Base-by-base conservation (phyloP, 2,113 vertebrate genomes). In the Catagonus wagneri region DNA sequence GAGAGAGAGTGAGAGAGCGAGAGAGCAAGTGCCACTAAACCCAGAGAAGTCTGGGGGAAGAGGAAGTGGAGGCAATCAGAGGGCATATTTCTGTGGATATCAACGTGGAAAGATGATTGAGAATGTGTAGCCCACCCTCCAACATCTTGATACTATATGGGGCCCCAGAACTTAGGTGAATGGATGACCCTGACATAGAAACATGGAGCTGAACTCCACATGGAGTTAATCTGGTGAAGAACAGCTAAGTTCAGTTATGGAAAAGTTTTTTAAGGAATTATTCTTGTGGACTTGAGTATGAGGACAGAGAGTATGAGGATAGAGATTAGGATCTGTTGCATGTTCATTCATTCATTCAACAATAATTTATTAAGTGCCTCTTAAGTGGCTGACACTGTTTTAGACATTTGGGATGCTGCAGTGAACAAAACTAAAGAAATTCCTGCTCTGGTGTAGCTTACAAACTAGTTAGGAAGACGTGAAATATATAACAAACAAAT, bases 361-460 rank as follows among this genome's bases (percentile, higher is more conserved):
- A 66, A 58, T 83, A 75, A 85, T 71, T 72, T 88, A 69, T 14
- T 72, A 61, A 80, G 32, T 69, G 29, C 54, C 66, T 89, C 1
- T 61, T 8, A 89, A 84, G 71, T 50, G 54, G 16, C 2, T 81
- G 75, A 25, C 3, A 36, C 69, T 66, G 1, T 32, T 75, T 25
- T 79, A 52, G 25, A n/a, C 27, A 86, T 83, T 72, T 56, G 36
- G 1, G 22, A 74, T 85, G 34, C 27, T 63, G 39, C 80, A 56
- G 36, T 66, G 75, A 79, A 71, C 22, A 79, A 81, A 95, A 76
- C 29, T 54, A 76, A 92, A 56, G 16, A 92, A 95, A 84, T 84
- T 87, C 54, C 60, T 94, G 29, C 23, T 61, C 25, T 78, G 17
- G 11, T 81, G 20, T 80, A 87, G 66, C 20, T 44, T 86, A 34